These are phyloP conservation scores for Tragelaphus buxtoni DNA, from an alignment of 2,113 vertebrate species.

Conservation along the genomic window DNA sequence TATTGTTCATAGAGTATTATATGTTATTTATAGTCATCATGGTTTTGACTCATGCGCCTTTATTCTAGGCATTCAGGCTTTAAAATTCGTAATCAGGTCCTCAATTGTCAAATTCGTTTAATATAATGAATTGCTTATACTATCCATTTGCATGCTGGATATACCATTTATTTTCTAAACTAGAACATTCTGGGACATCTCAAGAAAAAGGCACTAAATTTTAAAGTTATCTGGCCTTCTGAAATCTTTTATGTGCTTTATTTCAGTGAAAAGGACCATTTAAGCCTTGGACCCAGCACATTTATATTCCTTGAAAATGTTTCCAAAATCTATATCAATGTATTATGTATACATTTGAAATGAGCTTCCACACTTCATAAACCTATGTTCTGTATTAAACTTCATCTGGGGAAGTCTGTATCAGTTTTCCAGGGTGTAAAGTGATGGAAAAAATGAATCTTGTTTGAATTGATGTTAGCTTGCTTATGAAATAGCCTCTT, in stretches of 20 bases:
- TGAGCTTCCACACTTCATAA: constrained; percentile 69
- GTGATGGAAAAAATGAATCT: constrained; percentile 76
- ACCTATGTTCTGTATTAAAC: constrained; percentile 68
- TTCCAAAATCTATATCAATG: constrained; percentile 51
- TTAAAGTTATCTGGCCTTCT: neutral
- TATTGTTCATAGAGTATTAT: neutral
- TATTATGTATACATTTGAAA: constrained; percentile 62
- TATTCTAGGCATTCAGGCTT: neutral
- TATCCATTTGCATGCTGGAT: neutral
- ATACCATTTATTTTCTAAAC: constrained; percentile 35
- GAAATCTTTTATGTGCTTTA: constrained; percentile 20
- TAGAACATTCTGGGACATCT: constrained; percentile 53
- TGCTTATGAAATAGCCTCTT: constrained; percentile 72
- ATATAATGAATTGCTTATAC: constrained; percentile 36
- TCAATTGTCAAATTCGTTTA: constrained; percentile 40
- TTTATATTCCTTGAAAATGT: constrained; percentile 47
- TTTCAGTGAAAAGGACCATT: constrained; percentile 43
- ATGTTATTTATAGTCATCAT: neutral
- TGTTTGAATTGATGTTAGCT: constrained; percentile 78
- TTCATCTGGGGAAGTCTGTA: constrained; percentile 70
- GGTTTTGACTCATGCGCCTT: neutral
- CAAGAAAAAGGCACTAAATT: constrained; percentile 42
- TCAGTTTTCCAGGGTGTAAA: constrained; percentile 72
- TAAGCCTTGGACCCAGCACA: constrained; percentile 22
- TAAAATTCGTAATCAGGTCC: constrained; percentile 28